These are phyloP conservation scores for Sarcophaga carnaria DNA, from an alignment of 2,888 invertebrate genomes.

Conservation along the genomic window DNA sequence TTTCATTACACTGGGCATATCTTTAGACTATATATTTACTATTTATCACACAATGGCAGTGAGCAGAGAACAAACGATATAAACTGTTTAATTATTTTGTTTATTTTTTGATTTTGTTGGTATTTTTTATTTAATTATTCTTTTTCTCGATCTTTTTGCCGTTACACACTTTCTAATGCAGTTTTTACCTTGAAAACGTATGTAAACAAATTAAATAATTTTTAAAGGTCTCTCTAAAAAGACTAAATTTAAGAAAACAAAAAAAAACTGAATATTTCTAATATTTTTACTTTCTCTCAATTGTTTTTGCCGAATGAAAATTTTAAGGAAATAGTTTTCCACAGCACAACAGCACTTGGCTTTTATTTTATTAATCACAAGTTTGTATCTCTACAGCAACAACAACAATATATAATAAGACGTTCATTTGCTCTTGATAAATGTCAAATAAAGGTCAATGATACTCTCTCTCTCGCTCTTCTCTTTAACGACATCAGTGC, in stretches of 20 bases:
- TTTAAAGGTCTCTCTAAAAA: no score
- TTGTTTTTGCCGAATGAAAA: constrained; percentile 50
- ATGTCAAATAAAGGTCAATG: constrained; percentile 82
- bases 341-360: neutral
- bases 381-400: constrained; percentile 58
- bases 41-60: no score
- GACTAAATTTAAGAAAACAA: neutral
- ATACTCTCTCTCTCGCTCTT: constrained; percentile 52
- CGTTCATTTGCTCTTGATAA: constrained; percentile 70
- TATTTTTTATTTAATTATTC: no score
- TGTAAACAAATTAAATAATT: constrained; percentile 51
- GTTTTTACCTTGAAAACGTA: constrained; percentile 19
- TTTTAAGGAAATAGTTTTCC: constrained; percentile 9
- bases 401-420: constrained; percentile 20
- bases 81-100: no score
- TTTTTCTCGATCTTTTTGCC: neutral
- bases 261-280: neutral
- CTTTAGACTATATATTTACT: no score
- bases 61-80: no score
- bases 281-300: constrained; percentile 27
- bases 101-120: no score
- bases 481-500: constrained; percentile 24
- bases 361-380: neutral
- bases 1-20: no score
- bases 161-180: constrained; percentile 41